These are phyloP conservation scores for Megaceryle alcyon DNA, from an alignment of 2,797 vertebrate species.

Conservation along the genomic window DNA sequence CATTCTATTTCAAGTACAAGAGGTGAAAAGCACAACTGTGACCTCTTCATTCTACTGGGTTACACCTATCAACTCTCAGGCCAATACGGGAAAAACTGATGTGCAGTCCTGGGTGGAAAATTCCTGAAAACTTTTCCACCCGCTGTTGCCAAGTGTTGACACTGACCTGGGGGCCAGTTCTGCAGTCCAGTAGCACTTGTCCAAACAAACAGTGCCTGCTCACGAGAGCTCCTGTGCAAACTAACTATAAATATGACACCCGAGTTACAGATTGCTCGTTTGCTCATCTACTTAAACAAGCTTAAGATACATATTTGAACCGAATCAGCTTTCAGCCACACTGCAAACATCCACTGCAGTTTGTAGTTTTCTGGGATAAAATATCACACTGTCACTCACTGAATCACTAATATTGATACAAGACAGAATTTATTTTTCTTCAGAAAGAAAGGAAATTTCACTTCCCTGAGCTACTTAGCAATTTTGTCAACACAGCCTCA, in stretches of 20 bases:
- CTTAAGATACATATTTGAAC: background rate
- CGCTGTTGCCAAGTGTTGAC: background rate
- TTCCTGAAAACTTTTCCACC: slow-evolving; percentile 25
- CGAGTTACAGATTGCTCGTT: slow-evolving; percentile 11
- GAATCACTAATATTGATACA: background rate
- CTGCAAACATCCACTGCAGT: background rate
- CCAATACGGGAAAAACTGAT: background rate
- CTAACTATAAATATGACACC: slow-evolving; percentile 23
- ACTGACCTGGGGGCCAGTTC: slow-evolving; percentile 53
- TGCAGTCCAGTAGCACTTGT: slow-evolving; percentile 72
- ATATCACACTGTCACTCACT: background rate
- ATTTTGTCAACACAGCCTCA: background rate
- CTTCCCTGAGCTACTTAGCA: background rate
- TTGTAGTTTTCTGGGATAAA: background rate
- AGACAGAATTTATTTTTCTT: background rate
- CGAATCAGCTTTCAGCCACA: background rate
- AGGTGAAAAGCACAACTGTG: background rate
- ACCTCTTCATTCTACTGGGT: background rate
- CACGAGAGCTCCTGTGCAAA: slow-evolving; percentile 52
- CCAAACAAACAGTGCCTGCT: slow-evolving; percentile 63
- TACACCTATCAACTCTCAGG: background rate
- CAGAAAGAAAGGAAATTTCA: background rate
- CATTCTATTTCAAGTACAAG: background rate
- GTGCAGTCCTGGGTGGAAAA: background rate
- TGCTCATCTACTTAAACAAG: slow-evolving; percentile 32